Evolutionary conservation across 2,797 vertebrate species (phyloP).

Genomic region (Ctenosaura bakeri): DNA sequence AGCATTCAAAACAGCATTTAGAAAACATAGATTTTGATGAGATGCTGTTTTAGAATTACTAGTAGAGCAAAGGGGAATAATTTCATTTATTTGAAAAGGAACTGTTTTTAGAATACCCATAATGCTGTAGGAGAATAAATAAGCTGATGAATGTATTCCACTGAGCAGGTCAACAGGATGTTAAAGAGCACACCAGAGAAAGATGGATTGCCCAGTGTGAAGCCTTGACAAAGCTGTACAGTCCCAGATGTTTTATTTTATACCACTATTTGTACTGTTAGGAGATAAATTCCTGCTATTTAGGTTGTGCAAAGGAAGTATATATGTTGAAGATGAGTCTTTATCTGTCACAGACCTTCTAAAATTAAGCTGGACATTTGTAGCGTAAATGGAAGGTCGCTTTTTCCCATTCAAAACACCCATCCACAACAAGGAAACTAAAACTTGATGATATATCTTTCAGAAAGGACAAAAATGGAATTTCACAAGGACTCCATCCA

Average conservation of each 20-base stretch:
- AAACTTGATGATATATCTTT: constrained; percentile 48
- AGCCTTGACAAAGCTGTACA: constrained; percentile 28
- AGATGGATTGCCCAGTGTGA: constrained; percentile 52
- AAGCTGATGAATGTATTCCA: constrained; percentile 31
- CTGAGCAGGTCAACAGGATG: constrained; percentile 16
- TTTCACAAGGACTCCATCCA: neutral
- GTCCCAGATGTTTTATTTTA: constrained; percentile 34
- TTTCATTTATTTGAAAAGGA: constrained; percentile 3
- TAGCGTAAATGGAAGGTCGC: constrained; percentile 36
- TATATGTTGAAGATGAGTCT: constrained; percentile 15
- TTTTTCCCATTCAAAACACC: constrained; percentile 18
- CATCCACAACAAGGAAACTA: constrained; percentile 23
- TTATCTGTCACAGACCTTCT: constrained; percentile 53
- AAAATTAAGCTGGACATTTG: constrained; percentile 51
- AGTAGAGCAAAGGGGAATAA: constrained; percentile 2
- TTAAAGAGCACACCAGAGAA: constrained; percentile 53
- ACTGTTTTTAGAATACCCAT: neutral
- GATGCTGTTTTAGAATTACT: constrained; percentile 30
- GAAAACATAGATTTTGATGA: constrained; percentile 18
- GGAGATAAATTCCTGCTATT: constrained; percentile 16
- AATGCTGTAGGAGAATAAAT: constrained; percentile 5
- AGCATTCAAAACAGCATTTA: constrained; percentile 1
- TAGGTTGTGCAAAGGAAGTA: neutral
- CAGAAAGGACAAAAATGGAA: constrained; percentile 51
- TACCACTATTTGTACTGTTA: constrained; percentile 41